A percentile compares a stretch with the other conserved stretches of the same genome.
Conservation (phyloP, 2,113 vertebrate genomes). For the Cavia aperea region DNA sequence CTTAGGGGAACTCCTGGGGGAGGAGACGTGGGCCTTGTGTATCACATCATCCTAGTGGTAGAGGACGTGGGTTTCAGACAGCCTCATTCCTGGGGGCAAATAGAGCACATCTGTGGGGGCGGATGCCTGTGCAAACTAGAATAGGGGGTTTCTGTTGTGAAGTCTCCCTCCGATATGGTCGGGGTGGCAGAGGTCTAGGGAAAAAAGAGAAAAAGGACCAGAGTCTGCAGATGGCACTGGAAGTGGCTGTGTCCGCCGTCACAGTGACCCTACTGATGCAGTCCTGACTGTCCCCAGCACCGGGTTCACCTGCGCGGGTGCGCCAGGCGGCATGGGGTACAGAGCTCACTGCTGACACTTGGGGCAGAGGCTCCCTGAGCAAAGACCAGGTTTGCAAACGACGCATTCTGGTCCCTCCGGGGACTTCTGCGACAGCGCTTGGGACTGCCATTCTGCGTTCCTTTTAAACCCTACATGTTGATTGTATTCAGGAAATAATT, state of each 20-base stretch:
- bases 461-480: neutral
- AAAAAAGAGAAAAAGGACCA: neutral
- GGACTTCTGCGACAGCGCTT: conserved; percentile 6
- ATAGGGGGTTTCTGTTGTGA: conserved; percentile 38
- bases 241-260: neutral
- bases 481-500: conserved; percentile 27
- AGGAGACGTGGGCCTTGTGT: neutral
- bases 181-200: neutral
- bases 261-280: neutral
- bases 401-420: neutral
- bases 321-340: neutral
- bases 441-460: conserved; percentile 5
- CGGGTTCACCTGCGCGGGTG: neutral
- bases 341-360: neutral
- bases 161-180: conserved; percentile 34
- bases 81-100: conserved; percentile 29
- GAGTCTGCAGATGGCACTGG: neutral
- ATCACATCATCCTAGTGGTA: neutral
- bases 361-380: neutral
- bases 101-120: conserved; percentile 43
- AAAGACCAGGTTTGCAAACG: conserved; percentile 33
- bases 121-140: conserved; percentile 29
- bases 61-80: neutral
- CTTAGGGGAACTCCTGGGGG: neutral
- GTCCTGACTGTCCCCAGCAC: neutral